Evolutionary conservation across 2,888 invertebrate species (phyloP).

Genomic region (Plutella xylostella): DNA sequence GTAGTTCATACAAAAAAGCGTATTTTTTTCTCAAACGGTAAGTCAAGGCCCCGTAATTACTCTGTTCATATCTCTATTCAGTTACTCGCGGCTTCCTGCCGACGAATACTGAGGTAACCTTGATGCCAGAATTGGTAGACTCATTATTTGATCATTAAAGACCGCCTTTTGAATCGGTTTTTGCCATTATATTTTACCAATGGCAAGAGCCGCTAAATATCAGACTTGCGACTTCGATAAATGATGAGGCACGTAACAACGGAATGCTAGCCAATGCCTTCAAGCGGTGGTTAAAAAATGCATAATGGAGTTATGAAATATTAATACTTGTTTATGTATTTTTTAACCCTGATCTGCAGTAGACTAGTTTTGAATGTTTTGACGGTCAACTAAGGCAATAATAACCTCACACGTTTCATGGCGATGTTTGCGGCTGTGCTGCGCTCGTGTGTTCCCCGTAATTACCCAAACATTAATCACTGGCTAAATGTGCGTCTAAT

Average conservation of each 20-base stretch:
- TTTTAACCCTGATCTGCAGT: too few relatives aligned
- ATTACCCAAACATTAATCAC: conserved; percentile 46
- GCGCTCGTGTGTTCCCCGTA: conserved; percentile 28
- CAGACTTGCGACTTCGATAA: too few relatives aligned
- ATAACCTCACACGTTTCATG: conserved; percentile 30
- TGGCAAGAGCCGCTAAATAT: too few relatives aligned
- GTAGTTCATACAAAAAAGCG: conserved; percentile 37
- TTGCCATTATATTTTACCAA: too few relatives aligned
- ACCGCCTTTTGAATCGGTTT: conserved; percentile 45
- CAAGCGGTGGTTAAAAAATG: too few relatives aligned
- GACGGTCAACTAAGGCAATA: conserved; percentile 13
- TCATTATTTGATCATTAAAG: conserved; percentile 61
- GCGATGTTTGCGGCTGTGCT: conserved; percentile 25
- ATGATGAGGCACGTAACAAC: too few relatives aligned
- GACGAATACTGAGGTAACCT: conserved; percentile 50
- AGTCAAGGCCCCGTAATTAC: conserved; percentile 62
- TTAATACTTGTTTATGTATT: too few relatives aligned
- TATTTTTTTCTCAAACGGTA: conserved; percentile 56
- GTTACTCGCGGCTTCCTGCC: conserved; percentile 57
- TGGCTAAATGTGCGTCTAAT: conserved; percentile 35
- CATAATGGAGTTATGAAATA: too few relatives aligned
- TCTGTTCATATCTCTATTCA: conserved; percentile 61
- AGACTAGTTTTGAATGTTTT: too few relatives aligned
- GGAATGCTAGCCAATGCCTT: too few relatives aligned
- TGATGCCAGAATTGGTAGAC: conserved; percentile 49